Percentiles rank a stretch among this genome's conserved stretches.
These are phyloP conservation scores for Phoeniculus purpureus DNA, from an alignment of 2,797 vertebrate genomes.

Conservation along the genomic window DNA sequence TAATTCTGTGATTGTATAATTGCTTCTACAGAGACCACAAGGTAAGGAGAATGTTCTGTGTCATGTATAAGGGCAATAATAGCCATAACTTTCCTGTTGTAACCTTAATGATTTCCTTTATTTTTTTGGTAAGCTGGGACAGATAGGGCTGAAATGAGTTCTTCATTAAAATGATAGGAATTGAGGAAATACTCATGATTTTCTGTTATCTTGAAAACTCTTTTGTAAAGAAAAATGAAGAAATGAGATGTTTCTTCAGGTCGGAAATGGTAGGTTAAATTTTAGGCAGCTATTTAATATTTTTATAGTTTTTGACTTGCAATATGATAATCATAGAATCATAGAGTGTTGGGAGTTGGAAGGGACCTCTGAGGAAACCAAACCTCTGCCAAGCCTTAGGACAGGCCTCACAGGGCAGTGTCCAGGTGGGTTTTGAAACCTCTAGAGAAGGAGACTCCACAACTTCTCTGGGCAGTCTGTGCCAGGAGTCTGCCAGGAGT, in stretches of 20 bases:
- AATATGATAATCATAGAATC: neutral
- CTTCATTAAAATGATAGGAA: slow-evolving; percentile 12
- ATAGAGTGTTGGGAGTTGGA: no score
- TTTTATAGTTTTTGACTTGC: neutral
- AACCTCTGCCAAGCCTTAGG: no score
- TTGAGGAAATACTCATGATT: neutral
- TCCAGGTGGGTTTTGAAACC: no score
- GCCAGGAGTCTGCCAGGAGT: no score
- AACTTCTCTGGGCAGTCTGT: no score
- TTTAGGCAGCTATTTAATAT: neutral
- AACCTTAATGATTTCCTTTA: neutral
- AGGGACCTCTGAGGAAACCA: no score
- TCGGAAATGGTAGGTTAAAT: neutral
- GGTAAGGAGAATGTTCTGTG: neutral
- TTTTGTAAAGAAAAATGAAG: neutral
- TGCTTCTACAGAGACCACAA: neutral
- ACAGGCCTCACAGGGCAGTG: no score
- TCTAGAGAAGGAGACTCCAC: no score
- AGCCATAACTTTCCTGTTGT: neutral
- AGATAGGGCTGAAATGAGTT: neutral
- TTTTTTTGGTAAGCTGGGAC: neutral
- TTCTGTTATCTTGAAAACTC: neutral
- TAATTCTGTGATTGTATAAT: neutral
- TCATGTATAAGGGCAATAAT: neutral
- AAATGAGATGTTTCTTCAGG: neutral